A percentile compares a stretch with the other conserved stretches of the same genome.
phyloP scores from a whole-genome alignment of 1,140 invertebrate species.

The Drosophila azteca region DNA sequence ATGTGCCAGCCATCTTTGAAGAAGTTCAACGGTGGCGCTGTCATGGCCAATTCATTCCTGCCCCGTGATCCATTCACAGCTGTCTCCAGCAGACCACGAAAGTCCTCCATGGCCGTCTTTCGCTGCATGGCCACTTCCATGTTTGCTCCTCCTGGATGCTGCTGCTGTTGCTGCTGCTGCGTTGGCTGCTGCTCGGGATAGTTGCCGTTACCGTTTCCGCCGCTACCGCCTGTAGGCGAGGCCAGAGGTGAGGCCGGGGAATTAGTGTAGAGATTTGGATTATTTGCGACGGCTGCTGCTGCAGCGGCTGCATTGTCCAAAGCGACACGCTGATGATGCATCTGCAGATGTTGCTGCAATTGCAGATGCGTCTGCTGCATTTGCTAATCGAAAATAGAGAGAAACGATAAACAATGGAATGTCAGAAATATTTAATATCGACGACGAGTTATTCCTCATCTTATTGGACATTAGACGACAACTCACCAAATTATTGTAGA shows the following conservation, averaged over 20 bases:
- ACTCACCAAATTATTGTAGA: slow-evolving; percentile 80
- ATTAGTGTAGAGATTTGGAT: slow-evolving; percentile 49
- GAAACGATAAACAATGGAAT: too few relatives aligned
- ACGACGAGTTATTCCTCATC: too few relatives aligned
- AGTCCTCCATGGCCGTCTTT: slow-evolving; percentile 63
- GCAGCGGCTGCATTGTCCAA: slow-evolving; percentile 47
- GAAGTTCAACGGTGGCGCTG: slow-evolving; percentile 59
- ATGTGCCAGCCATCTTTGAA: slow-evolving; percentile 77
- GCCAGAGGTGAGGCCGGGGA: slow-evolving; percentile 79
- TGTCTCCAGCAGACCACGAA: slow-evolving; percentile 63
- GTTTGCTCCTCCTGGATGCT: slow-evolving; percentile 4
- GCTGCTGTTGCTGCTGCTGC: slow-evolving; percentile 71
- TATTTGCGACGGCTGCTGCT: slow-evolving; percentile 29
- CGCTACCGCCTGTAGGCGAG: slow-evolving; percentile 78
- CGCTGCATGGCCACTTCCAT: slow-evolving; percentile 58
- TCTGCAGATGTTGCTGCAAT: slow-evolving; percentile 60
- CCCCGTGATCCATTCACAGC: slow-evolving; percentile 58
- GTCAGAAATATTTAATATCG: not conserved
- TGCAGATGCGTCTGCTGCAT: slow-evolving; percentile 64
- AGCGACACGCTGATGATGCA: slow-evolving; percentile 57
- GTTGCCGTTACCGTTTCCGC: slow-evolving; percentile 83
- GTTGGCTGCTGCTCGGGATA: slow-evolving; percentile 70
- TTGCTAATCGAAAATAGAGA: slow-evolving; percentile 19
- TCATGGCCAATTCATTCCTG: slow-evolving; percentile 54
- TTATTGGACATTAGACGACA: too few relatives aligned